Evolutionary conservation across 2,113 vertebrate species (phyloP).

Genomic region (Nycticebus coucang): DNA sequence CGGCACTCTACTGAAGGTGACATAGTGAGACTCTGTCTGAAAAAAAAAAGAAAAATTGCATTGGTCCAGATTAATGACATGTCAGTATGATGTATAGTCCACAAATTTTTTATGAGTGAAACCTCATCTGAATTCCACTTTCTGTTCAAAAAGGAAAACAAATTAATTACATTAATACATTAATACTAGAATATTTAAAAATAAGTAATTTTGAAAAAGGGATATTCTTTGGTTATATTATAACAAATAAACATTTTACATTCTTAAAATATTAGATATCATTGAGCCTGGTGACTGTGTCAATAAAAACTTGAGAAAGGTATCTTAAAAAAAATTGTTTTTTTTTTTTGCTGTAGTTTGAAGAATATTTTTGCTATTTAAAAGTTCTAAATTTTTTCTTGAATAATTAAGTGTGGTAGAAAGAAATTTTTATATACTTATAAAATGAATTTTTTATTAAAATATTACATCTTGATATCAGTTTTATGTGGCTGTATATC

Average conservation of each 20-base stretch:
- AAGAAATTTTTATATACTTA: constrained; percentile 5
- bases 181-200: not conserved
- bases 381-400: not conserved
- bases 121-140: not conserved
- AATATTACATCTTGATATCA: not conserved
- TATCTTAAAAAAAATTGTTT: not conserved
- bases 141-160: constrained; percentile 12
- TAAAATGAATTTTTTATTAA: constrained; percentile 25
- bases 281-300: not conserved
- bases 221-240: not conserved
- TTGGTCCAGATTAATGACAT: not conserved
- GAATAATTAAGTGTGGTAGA: not conserved
- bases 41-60: not conserved
- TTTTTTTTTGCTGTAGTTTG: constrained; percentile 1
- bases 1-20: too few relatives aligned
- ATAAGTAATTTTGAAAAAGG: constrained; percentile 20
- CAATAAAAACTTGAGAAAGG: constrained; percentile 2
- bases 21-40: too few relatives aligned
- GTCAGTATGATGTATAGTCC: not conserved
- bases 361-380: constrained; percentile 39
- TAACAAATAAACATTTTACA: not conserved
- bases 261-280: constrained; percentile 2
- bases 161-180: not conserved
- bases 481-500: not conserved
- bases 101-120: constrained; percentile 26